These are phyloP conservation scores for Chaenodraco wilsoni DNA, from an alignment of 2,797 vertebrate species.

Conservation along the genomic window DNA sequence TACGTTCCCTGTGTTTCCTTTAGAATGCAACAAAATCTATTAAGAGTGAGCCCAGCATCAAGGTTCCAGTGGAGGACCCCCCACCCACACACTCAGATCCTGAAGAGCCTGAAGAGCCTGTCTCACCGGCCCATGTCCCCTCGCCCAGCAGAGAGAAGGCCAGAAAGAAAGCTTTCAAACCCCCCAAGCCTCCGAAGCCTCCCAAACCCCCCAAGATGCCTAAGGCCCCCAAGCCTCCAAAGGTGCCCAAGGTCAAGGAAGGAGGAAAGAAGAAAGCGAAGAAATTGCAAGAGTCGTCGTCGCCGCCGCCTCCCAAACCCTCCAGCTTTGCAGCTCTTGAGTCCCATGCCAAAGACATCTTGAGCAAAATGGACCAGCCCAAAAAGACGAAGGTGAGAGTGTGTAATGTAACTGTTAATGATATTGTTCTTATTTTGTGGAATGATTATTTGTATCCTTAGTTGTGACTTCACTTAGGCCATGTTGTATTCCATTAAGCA, in stretches of 20 bases:
- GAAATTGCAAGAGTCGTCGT: slow-evolving; percentile 86
- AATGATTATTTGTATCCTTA: neutral
- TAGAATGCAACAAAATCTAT: slow-evolving; percentile 87
- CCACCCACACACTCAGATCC: slow-evolving; percentile 84
- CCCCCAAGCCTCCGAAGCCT: slow-evolving; percentile 74
- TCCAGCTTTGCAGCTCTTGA: slow-evolving; percentile 93
- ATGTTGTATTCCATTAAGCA: slow-evolving; percentile 2
- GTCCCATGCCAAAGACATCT: slow-evolving; percentile 94
- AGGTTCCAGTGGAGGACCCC: slow-evolving; percentile 83
- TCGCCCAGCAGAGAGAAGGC: slow-evolving; percentile 88
- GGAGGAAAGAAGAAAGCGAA: slow-evolving; percentile 95
- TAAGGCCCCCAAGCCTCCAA: slow-evolving; percentile 84
- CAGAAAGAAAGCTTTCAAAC: slow-evolving; percentile 86
- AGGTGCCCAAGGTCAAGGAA: slow-evolving; percentile 90
- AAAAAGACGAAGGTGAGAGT: slow-evolving; percentile 92
- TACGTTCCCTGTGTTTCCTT: slow-evolving; percentile 1
- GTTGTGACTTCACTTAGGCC: neutral
- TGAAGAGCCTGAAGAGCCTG: slow-evolving; percentile 89
- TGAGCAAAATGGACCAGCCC: slow-evolving; percentile 95
- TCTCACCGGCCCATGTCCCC: slow-evolving; percentile 86
- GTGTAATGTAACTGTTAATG: neutral
- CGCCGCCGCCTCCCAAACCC: slow-evolving; percentile 84
- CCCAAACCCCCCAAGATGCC: slow-evolving; percentile 83
- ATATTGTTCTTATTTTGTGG: neutral
- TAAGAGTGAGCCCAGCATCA: slow-evolving; percentile 88